Base-by-base conservation (phyloP, 2,113 vertebrate species). In the Phycodurus eques region DNA sequence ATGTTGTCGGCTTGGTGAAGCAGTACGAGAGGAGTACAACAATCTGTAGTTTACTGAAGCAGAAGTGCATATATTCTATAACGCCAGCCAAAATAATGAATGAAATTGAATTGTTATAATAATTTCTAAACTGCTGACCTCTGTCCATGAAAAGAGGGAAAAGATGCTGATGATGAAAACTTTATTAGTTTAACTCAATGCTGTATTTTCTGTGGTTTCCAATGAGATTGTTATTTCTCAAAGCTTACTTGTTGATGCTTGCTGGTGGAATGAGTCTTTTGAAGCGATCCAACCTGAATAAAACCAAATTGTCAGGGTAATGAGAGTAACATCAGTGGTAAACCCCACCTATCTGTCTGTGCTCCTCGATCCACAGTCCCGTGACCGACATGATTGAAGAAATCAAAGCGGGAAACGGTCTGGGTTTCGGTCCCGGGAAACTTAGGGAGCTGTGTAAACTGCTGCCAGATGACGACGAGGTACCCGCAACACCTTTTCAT, bases 401-500 rank as follows among this genome's bases (percentile, higher is more conserved):
- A n/a, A 91, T 95, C 43, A 71, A 74, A 66, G 77, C 72, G 1
- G 93, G 94, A 10, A 77, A 33, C 0, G 77, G 85, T 20, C 80
- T 75, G 0, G 72, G 63, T 22, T 94, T 93, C 42, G 92, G 89
- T 6, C 72, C 83, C 0, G 94, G 93, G 71, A 94, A 93, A 75
- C 85, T 95, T 47, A 78, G 73, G 64, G 93, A 95, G 64, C 77
- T 95, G 49, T 83, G 79, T 46, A 93, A 92, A 84, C 60, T 95
- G 70, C 78, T 95, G 76, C 95, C 94, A 7, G 91, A 95, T 0
- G 76, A 93, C 4, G 85, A 79, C 19, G 95, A 95, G 93, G 94
- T 95, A 83, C 54, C 42, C 35, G 10, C 49, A 2, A 46, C 8
- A 4, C 0, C 12, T 43, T 64, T 20, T 60, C 31, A 60, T 6